Base-by-base conservation (phyloP, 1,140 invertebrate species). In the Adoxophyes honmai region DNA sequence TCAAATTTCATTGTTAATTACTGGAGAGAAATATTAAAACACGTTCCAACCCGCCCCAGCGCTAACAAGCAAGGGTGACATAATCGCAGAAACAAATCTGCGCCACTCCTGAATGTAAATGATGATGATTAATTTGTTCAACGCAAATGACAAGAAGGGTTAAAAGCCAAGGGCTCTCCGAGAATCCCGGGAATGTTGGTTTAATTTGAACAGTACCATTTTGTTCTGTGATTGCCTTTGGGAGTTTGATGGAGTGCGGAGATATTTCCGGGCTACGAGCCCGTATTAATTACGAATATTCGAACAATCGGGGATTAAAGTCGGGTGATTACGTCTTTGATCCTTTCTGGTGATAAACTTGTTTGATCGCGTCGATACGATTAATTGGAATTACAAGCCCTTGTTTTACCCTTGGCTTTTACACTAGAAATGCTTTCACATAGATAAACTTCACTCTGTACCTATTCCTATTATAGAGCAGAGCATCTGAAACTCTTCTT, bases 51-150 rank as follows among this genome's bases (percentile, higher is more conserved):
- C 59, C 65, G 66, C 69, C 72, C 73, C 71, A 70, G 55, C 42
- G 54, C 69, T 85, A 84, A 84, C 78, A 78, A 80, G 72, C 61
- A 66, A 71, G 83, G 86, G 83, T 77, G 81, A 82, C 76, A 78
- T 85, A 88, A 88, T 88, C 86, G 82, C 48, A 79, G 83, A 81
- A 86, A 88, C 83, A 86, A 86, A 88, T 88, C 86, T 86, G 72
- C 75, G 82, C 78, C 78, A 70, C 76, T 73, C 64, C 82, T 83
- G 86, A 78, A 88, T 88, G 76, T 84, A 86, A 88, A 88, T 86
- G 85, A 88, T 86, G 81, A 85, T 88, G 85, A 88, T 88, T 88
- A 88, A 88, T 88, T 86, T 85, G 85, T 85, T 86, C 83, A 75
- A 74, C 75, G 64, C 70, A 81, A 86, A 88, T 84, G 81, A 86